phyloP scores from a whole-genome alignment of 1,140 invertebrate genomes.

The Doryteuthis pealeii region DNA sequence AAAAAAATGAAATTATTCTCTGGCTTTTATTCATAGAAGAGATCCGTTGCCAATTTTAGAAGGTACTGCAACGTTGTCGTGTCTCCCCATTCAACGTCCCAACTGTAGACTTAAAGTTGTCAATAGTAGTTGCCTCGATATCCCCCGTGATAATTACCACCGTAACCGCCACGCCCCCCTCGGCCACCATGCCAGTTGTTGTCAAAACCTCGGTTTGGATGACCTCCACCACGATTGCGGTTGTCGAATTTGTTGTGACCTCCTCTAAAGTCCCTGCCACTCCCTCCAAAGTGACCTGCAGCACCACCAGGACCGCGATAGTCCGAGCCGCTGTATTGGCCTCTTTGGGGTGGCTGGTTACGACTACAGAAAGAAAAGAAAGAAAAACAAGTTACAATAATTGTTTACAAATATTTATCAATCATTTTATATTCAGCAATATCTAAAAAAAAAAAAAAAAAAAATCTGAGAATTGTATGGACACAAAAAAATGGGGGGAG shows the following conservation, averaged over 20 bases:
- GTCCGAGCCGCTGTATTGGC: not conserved
- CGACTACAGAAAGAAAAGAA: not conserved
- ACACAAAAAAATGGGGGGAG: too few species aligned
- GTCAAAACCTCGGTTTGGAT: not conserved
- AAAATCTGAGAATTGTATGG: too few species aligned
- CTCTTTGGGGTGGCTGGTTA: not conserved
- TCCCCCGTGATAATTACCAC: not conserved
- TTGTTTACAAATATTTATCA: too few species aligned
- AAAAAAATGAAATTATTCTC: too few species aligned
- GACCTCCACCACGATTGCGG: not conserved
- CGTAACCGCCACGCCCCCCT: not conserved
- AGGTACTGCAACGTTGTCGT: too few species aligned
- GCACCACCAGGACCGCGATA: not conserved
- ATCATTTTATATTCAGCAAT: too few species aligned
- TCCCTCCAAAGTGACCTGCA: not conserved
- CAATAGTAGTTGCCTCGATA: slow-evolving; percentile 5
- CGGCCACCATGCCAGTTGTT: not conserved
- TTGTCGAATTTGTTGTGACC: not conserved
- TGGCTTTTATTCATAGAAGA: too few species aligned
- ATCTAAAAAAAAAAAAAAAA: too few species aligned
- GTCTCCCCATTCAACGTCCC: too few species aligned
- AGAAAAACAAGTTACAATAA: not conserved
- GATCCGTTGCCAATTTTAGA: too few species aligned
- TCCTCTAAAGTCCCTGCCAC: slow-evolving; percentile 1
- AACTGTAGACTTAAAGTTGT: not conserved